Evolutionary conservation across 2,797 vertebrate genomes (phyloP).

Genomic region (Coccyzus lansbergi): DNA sequence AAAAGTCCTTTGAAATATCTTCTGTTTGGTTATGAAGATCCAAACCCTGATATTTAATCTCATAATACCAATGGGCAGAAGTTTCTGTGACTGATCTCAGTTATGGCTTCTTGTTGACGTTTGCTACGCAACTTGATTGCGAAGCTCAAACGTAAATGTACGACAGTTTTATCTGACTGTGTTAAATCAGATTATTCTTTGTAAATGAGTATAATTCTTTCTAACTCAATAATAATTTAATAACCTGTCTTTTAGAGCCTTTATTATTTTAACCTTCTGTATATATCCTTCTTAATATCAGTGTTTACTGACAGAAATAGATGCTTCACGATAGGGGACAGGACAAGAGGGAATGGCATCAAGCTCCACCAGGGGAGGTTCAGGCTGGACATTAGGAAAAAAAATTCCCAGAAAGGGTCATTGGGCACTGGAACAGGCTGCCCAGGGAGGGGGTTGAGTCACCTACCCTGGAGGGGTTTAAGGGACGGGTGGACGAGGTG

Average conservation of each 20-base stretch:
- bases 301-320: background rate
- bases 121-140: background rate
- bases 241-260: background rate
- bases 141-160: background rate
- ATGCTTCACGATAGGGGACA: background rate
- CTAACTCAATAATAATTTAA: background rate
- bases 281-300: background rate
- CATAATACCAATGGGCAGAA: background rate
- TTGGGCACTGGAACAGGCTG: too few species aligned
- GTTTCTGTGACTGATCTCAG: background rate
- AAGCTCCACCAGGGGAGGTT: too few species aligned
- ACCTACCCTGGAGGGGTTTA: too few species aligned
- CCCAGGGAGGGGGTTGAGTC: too few species aligned
- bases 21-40: background rate
- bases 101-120: background rate
- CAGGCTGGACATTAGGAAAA: too few species aligned
- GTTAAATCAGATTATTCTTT: background rate
- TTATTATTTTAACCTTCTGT: background rate
- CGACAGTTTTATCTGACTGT: background rate
- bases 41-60: background rate
- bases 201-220: background rate
- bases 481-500: too few species aligned
- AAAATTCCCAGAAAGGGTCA: too few species aligned
- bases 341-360: too few species aligned
- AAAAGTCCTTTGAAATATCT: background rate